Percentiles rank a stretch among this genome's conserved stretches.
phyloP scores from a whole-genome alignment of 2,113 vertebrate genomes.

The Lepus timidus region DNA sequence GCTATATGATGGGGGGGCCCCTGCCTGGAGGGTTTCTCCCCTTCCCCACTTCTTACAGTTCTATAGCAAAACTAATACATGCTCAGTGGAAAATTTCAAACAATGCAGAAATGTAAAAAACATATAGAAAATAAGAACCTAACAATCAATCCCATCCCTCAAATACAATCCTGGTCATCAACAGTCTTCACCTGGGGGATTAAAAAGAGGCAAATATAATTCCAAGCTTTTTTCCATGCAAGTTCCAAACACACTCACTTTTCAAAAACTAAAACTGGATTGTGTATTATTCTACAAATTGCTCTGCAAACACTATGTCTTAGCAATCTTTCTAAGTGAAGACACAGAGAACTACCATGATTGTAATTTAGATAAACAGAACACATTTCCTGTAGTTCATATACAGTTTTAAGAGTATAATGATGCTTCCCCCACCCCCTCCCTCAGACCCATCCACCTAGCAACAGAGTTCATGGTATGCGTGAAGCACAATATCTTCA shows the following conservation, averaged over 20 bases:
- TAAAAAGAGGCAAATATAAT: conserved; percentile 21
- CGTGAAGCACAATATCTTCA: background rate
- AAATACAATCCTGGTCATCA: background rate
- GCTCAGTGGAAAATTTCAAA: conserved; percentile 41
- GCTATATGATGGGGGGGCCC: fast-evolving
- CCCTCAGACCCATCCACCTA: background rate
- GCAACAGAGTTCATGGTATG: background rate
- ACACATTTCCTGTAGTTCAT: no score
- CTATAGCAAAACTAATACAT: background rate
- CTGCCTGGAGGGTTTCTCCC: background rate
- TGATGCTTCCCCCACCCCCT: no score
- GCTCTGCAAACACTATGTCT: background rate
- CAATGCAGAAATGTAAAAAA: background rate
- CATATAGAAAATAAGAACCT: background rate
- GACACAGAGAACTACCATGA: background rate
- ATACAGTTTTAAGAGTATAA: no score
- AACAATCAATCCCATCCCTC: background rate
- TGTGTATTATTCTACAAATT: background rate
- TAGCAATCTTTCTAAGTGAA: background rate
- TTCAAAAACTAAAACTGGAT: background rate
- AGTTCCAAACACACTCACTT: conserved; percentile 32
- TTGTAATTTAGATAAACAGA: no score
- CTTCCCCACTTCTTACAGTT: background rate
- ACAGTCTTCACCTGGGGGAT: background rate
- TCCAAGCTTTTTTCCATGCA: conserved; percentile 3